Percentiles rank a stretch among this genome's conserved stretches.
Conservation (phyloP, 2,113 vertebrate genomes). For the Orycteropus afer region DNA sequence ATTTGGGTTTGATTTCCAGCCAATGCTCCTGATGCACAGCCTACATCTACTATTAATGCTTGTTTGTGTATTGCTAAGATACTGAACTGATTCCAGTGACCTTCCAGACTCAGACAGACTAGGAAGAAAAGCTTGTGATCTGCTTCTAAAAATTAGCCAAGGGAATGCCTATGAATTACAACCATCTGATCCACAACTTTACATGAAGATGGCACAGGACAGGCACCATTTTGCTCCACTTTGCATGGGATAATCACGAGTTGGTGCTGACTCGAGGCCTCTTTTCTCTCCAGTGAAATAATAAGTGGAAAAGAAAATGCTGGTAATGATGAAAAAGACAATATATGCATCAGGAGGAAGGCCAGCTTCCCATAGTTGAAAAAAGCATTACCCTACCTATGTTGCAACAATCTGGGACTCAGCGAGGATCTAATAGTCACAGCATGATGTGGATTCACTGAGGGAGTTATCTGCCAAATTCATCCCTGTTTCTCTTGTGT, state of each 20-base stretch:
- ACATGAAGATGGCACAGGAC: background rate
- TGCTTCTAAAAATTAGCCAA: too few species aligned
- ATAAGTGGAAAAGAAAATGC: background rate
- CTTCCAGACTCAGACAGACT: background rate
- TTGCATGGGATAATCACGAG: background rate
- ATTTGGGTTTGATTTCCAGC: background rate
- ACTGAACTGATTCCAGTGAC: too few species aligned
- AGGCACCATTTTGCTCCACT: background rate
- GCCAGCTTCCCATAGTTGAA: background rate
- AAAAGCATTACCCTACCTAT: background rate
- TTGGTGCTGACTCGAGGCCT: background rate
- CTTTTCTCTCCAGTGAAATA: background rate
- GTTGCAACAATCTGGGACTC: background rate
- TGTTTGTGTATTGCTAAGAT: too few species aligned
- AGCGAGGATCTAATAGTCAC: background rate
- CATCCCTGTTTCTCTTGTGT: background rate
- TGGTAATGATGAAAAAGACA: background rate
- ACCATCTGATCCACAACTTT: background rate
- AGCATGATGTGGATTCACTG: background rate
- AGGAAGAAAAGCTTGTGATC: background rate
- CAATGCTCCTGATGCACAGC: too few species aligned
- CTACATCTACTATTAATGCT: too few species aligned
- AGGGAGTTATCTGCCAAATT: background rate
- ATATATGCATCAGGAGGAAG: background rate
- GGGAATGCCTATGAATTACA: background rate